These are phyloP conservation scores for Clarias pachynema DNA, from an alignment of 2,797 vertebrate species.

Conservation along the genomic window DNA sequence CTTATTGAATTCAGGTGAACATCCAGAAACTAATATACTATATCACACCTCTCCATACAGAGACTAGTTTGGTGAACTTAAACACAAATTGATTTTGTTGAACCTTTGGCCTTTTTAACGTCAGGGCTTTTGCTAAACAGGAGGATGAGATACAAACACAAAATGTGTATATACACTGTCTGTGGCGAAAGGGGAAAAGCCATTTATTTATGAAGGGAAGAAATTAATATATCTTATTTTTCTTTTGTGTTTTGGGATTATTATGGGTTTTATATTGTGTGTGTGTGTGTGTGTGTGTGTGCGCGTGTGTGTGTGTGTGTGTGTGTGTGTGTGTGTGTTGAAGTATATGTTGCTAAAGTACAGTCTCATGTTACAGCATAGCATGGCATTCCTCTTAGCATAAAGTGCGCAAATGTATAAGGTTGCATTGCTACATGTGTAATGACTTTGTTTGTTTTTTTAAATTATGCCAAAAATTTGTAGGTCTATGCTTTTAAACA, in stretches of 20 bases:
- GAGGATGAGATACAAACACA: conserved; percentile 27
- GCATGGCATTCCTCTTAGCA: conserved; percentile 49
- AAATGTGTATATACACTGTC: conserved; percentile 74
- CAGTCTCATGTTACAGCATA: conserved; percentile 70
- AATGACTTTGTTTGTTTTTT: conserved; percentile 7
- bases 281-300: conserved; percentile 24
- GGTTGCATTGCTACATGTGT: conserved; percentile 21
- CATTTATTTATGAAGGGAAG: conserved; percentile 84
- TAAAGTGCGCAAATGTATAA: conserved; percentile 43
- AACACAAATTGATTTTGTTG: conserved; percentile 26
- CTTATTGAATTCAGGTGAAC: background rate
- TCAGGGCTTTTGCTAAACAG: conserved; percentile 27
- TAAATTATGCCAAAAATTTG: background rate
- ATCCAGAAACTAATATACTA: background rate
- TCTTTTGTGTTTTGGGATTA: conserved; percentile 72
- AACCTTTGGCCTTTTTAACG: conserved; percentile 30
- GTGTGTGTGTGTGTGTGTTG: conserved; percentile 35
- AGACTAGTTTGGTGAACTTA: conserved; percentile 2
- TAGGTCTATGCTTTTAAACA: conserved; percentile 35
- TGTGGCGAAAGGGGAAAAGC: conserved; percentile 71
- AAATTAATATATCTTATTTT: conserved; percentile 84
- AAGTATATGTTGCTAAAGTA: conserved; percentile 22
- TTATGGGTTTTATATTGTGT: conserved; percentile 49
- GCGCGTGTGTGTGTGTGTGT: conserved; percentile 40
- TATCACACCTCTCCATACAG: background rate